Conservation (phyloP, 2,797 vertebrate species). For the Chiroxiphia lanceolata region DNA sequence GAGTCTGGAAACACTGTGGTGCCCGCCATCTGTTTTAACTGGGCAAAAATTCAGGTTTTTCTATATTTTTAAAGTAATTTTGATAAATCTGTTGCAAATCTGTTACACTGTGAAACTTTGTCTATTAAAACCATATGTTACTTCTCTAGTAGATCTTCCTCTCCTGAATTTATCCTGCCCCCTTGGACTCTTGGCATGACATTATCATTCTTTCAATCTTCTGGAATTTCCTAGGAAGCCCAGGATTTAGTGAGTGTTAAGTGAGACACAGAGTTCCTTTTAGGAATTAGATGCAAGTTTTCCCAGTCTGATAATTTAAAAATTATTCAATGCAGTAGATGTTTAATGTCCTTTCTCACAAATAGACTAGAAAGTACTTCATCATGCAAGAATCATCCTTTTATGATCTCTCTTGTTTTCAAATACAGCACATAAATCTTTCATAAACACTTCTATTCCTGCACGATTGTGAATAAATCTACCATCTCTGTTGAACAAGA, state of each 20-base stretch:
- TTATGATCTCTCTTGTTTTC: neutral
- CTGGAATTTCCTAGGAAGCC: neutral
- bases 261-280: neutral
- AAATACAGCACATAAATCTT: neutral
- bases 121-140: neutral
- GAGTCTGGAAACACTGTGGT: constrained; percentile 26
- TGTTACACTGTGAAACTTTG: neutral
- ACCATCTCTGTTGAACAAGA: neutral
- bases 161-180: neutral
- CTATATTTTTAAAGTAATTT: constrained; percentile 1
- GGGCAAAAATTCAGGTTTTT: constrained; percentile 20
- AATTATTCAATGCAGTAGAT: neutral
- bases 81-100: constrained; percentile 7
- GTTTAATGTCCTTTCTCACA: neutral
- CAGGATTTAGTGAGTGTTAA: neutral
- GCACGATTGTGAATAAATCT: neutral
- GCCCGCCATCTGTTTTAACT: constrained; percentile 46
- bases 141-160: neutral
- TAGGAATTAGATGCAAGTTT: neutral
- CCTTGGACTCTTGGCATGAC: neutral
- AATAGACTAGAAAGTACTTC: neutral
- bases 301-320: neutral
- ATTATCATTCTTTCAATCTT: neutral
- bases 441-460: neutral
- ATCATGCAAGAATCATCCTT: neutral